phyloP scores from a whole-genome alignment of 2,797 vertebrate genomes.

The Alcedo atthis region DNA sequence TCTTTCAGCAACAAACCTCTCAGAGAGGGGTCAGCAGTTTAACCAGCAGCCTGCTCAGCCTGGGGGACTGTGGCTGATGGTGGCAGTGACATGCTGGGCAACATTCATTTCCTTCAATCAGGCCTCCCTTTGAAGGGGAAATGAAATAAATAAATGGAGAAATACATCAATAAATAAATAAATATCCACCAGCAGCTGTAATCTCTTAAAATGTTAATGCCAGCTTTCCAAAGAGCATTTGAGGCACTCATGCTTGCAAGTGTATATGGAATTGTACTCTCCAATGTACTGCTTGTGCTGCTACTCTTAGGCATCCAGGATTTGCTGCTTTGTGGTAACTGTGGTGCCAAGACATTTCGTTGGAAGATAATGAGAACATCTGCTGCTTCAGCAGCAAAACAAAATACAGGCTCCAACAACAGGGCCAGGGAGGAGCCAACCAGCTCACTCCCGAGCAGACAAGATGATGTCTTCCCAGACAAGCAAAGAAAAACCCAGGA shows the following conservation, averaged over 20 bases:
- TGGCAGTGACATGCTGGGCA: background rate
- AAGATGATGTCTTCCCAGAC: background rate
- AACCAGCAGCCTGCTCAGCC: background rate
- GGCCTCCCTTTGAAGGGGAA: background rate
- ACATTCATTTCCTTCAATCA: background rate
- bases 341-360: constrained; percentile 31
- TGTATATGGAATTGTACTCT: background rate
- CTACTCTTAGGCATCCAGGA: constrained; percentile 4
- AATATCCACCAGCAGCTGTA: background rate
- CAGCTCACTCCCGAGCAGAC: background rate
- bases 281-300: background rate
- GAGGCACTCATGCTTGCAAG: background rate
- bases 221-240: background rate
- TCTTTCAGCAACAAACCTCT: background rate
- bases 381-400: constrained; percentile 56
- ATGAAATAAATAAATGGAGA: background rate
- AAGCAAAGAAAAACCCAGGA: background rate
- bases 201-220: constrained; percentile 4
- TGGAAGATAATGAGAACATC: constrained; percentile 59
- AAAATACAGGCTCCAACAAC: background rate
- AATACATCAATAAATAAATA: background rate
- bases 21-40: background rate
- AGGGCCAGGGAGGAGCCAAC: background rate
- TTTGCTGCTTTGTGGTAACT: constrained; percentile 8
- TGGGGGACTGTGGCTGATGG: background rate